Evolutionary conservation across 2,888 invertebrate species (phyloP).

Genomic region (Agrochola litura): DNA sequence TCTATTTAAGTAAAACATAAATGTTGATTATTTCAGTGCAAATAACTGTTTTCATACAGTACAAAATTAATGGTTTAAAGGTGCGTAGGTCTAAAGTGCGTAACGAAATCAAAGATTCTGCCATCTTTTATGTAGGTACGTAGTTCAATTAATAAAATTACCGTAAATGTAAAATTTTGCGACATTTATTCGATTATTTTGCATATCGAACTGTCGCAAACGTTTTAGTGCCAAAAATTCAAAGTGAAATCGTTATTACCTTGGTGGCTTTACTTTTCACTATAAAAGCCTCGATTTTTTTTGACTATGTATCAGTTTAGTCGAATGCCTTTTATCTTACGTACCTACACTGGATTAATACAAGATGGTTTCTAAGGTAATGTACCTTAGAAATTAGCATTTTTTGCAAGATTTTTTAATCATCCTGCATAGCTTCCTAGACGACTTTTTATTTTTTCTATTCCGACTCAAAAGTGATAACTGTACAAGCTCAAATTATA

Average conservation of each 20-base stretch:
- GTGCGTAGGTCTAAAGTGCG: too few relatives aligned
- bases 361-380: constrained; percentile 49
- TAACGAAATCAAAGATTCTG: constrained; percentile 3
- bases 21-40: neutral
- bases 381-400: neutral
- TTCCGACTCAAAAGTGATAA: neutral
- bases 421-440: too few relatives aligned
- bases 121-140: neutral
- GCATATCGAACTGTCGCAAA: constrained; percentile 54
- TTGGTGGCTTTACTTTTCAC: constrained; percentile 50
- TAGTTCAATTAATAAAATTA: constrained; percentile 2
- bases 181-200: constrained; percentile 40
- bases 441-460: neutral
- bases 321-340: constrained; percentile 25
- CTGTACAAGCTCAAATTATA: neutral
- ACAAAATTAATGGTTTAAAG: neutral
- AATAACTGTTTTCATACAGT: neutral
- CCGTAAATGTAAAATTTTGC: constrained; percentile 24
- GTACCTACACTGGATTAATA: constrained; percentile 2
- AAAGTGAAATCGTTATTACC: constrained; percentile 56
- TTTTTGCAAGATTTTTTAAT: neutral
- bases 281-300: constrained; percentile 57
- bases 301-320: constrained; percentile 56
- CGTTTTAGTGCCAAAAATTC: constrained; percentile 46
- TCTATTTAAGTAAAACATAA: neutral